Evolutionary conservation across 1,140 invertebrate species (phyloP).

Genomic region (Sinella curviseta): DNA sequence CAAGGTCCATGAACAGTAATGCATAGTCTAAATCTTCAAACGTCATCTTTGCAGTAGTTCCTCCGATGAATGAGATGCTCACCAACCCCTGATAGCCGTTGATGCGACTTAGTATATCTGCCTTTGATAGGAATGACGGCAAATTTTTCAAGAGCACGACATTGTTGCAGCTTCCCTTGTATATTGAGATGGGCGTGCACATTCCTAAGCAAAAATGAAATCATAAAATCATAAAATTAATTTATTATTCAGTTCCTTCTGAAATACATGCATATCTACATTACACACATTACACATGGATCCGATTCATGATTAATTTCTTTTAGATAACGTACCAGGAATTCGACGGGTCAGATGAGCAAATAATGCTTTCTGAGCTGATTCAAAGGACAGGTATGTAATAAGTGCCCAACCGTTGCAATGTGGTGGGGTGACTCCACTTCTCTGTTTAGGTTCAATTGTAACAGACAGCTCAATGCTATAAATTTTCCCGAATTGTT

Average conservation of each 20-base stretch:
- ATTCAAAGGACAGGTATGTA: slow-evolving; percentile 39
- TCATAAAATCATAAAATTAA: not conserved
- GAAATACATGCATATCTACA: not conserved
- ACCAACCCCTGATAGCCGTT: slow-evolving; percentile 42
- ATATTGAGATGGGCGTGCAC: slow-evolving; percentile 39
- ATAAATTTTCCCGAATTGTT: slow-evolving; percentile 44
- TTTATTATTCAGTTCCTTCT: not conserved
- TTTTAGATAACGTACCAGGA: slow-evolving; percentile 33
- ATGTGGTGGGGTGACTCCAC: not conserved
- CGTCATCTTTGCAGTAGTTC: slow-evolving; percentile 38
- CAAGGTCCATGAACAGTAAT: slow-evolving; percentile 47
- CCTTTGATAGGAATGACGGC: slow-evolving; percentile 36
- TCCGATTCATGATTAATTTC: not conserved
- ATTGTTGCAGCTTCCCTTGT: slow-evolving; percentile 45
- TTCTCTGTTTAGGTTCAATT: not conserved
- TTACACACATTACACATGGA: too few species aligned
- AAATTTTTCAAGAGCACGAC: slow-evolving; percentile 47
- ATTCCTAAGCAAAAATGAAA: slow-evolving; percentile 34
- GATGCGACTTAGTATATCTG: slow-evolving; percentile 39
- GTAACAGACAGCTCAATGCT: slow-evolving; percentile 42
- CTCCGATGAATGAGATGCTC: slow-evolving; percentile 37
- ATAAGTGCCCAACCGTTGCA: slow-evolving; percentile 45
- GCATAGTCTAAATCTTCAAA: slow-evolving; percentile 45
- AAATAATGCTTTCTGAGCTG: slow-evolving; percentile 40
- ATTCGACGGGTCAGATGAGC: slow-evolving; percentile 37